phyloP scores from a whole-genome alignment of 2,888 invertebrate species.

The Sesia apiformis region DNA sequence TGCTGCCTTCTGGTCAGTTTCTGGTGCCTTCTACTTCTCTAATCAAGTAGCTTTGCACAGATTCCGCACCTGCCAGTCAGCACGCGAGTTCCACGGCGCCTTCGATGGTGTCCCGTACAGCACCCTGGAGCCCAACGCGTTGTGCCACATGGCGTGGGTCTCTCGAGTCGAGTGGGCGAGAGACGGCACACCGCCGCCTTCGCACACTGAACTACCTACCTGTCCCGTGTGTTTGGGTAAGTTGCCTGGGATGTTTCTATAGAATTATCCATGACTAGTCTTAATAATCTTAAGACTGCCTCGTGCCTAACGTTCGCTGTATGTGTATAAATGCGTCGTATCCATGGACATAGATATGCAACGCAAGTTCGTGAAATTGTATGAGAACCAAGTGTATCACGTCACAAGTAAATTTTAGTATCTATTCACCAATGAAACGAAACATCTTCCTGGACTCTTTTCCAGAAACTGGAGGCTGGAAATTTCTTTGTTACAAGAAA shows the following conservation, averaged over 20 bases:
- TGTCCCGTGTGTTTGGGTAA: slow-evolving; percentile 93
- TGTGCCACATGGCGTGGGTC: slow-evolving; percentile 97
- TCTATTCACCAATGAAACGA: no score
- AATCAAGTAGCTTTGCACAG: slow-evolving; percentile 31
- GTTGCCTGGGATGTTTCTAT: background rate
- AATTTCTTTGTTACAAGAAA: no score
- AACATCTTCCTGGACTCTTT: no score
- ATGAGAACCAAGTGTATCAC: no score
- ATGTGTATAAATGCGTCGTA: background rate
- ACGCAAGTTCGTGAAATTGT: no score
- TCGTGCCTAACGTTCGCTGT: background rate
- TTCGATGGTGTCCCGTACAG: slow-evolving; percentile 96
- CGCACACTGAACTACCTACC: slow-evolving; percentile 95
- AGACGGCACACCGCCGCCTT: slow-evolving; percentile 80
- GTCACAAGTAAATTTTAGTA: no score
- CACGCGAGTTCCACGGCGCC: slow-evolving; percentile 92
- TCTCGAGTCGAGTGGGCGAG: slow-evolving; percentile 91
- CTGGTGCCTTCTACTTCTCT: no score
- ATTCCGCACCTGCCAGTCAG: slow-evolving; percentile 82
- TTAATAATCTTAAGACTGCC: background rate
- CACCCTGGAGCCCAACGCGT: slow-evolving; percentile 90
- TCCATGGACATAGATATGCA: no score
- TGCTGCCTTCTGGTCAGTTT: no score
- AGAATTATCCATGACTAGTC: background rate
- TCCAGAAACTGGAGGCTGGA: no score